Evolutionary conservation across 53 echinoderm and acorn worm species (phyloP).

Genomic region (Holothuria scabra): DNA sequence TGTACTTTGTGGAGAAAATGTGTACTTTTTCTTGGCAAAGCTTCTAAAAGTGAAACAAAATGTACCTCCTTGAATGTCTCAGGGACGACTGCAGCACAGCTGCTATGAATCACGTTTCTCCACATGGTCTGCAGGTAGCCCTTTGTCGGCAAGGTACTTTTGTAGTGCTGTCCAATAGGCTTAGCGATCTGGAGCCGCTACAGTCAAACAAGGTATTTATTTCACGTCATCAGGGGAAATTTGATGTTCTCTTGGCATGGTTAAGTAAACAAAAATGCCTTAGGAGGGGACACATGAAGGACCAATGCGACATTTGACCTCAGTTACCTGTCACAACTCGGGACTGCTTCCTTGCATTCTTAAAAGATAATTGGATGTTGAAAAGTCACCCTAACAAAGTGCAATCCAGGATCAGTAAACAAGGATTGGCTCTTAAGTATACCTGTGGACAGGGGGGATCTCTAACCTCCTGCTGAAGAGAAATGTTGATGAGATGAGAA

Average conservation of each 20-base stretch:
- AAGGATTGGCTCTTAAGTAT: slow-evolving; percentile 4
- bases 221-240: slow-evolving; percentile 31
- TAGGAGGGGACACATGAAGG: slow-evolving; percentile 44
- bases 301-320: slow-evolving; percentile 40
- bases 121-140: slow-evolving; percentile 19
- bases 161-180: slow-evolving; percentile 31
- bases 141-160: slow-evolving; percentile 40
- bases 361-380: slow-evolving; percentile 40
- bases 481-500: slow-evolving; percentile 5
- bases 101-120: slow-evolving; percentile 40
- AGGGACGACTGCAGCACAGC: slow-evolving; percentile 13
- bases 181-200: not conserved
- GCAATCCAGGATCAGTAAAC: not conserved
- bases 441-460: not conserved
- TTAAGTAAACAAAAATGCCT: slow-evolving; percentile 29
- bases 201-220: slow-evolving; percentile 43
- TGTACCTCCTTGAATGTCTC: slow-evolving; percentile 21
- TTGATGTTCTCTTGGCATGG: slow-evolving; percentile 27
- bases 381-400: slow-evolving; percentile 1
- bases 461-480: slow-evolving; percentile 7
- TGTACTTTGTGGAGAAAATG: too few species aligned
- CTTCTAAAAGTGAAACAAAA: too few species aligned
- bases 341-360: slow-evolving; percentile 5
- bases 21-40: too few species aligned
- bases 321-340: slow-evolving; percentile 12